Percentiles rank a stretch among this genome's conserved stretches.
Evolutionary conservation across 1,140 invertebrate genomes (phyloP).

Genomic region (Neodiprion lecontei): DNA sequence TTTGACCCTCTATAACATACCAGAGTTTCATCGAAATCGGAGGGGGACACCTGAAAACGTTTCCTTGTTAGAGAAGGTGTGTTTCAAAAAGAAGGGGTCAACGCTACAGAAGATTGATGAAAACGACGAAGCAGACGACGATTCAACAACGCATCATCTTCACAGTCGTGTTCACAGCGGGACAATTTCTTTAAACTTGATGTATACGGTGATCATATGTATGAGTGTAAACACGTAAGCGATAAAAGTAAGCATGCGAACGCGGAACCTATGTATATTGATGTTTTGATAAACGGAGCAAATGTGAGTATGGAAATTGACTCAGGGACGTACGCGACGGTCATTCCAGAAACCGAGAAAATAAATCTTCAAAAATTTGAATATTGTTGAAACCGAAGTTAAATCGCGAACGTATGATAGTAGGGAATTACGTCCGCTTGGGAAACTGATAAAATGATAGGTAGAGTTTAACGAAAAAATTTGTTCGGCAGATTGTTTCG

Average conservation of each 20-base stretch:
- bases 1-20: too few relatives aligned
- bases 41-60: too few relatives aligned
- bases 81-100: neutral
- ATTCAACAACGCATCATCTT: neutral
- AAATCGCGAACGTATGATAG: conserved; percentile 11
- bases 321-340: conserved; percentile 15
- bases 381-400: neutral
- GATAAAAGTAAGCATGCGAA: neutral
- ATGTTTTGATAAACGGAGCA: neutral
- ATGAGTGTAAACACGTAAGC: neutral
- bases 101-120: neutral
- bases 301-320: conserved; percentile 21
- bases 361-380: conserved; percentile 13
- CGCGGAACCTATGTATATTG: conserved; percentile 10
- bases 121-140: neutral
- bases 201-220: neutral
- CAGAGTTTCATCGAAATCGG: too few relatives aligned
- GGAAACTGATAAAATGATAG: conserved; percentile 16
- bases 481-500: conserved; percentile 7
- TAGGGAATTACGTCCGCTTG: conserved; percentile 2
- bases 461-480: conserved; percentile 6
- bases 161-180: neutral
- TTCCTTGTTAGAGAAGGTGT: too few relatives aligned
- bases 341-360: conserved; percentile 12
- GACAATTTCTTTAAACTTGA: too few relatives aligned